Conservation (phyloP, 2,888 invertebrate species). For the Pelosia muscerda region DNA sequence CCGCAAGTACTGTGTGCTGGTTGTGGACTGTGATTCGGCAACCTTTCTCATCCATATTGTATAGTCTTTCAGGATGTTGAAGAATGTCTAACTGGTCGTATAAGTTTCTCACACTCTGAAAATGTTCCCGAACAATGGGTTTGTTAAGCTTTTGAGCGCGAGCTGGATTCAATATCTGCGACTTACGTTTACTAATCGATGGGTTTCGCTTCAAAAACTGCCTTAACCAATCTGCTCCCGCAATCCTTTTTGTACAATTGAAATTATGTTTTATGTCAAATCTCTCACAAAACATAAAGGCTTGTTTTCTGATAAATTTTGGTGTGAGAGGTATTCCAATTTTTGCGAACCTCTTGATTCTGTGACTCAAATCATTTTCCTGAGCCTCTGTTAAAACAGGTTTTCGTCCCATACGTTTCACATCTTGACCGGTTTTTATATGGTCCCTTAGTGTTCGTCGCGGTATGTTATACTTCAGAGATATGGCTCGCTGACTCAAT, state of each 20-base stretch:
- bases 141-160: constrained; percentile 28
- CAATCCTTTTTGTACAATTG: constrained; percentile 24
- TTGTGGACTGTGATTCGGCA: constrained; percentile 34
- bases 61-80: constrained; percentile 36
- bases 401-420: constrained; percentile 24
- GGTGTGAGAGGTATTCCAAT: constrained; percentile 22
- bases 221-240: constrained; percentile 30
- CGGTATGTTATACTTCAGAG: constrained; percentile 18
- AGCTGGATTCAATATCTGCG: constrained; percentile 31
- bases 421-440: constrained; percentile 23
- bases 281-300: constrained; percentile 14
- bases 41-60: constrained; percentile 43
- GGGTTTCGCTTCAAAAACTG: constrained; percentile 31
- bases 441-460: constrained; percentile 21
- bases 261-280: constrained; percentile 22
- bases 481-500: constrained; percentile 14
- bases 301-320: constrained; percentile 23
- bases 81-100: constrained; percentile 29
- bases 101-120: constrained; percentile 19
- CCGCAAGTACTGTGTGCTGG: constrained; percentile 30
- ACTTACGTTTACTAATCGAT: constrained; percentile 24
- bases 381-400: constrained; percentile 26
- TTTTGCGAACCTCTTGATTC: constrained; percentile 23
- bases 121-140: constrained; percentile 31
- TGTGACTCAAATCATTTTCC: constrained; percentile 26